These are phyloP conservation scores for Paramormyrops hopkinsi DNA, from an alignment of 2,797 vertebrate species.

Conservation along the genomic window DNA sequence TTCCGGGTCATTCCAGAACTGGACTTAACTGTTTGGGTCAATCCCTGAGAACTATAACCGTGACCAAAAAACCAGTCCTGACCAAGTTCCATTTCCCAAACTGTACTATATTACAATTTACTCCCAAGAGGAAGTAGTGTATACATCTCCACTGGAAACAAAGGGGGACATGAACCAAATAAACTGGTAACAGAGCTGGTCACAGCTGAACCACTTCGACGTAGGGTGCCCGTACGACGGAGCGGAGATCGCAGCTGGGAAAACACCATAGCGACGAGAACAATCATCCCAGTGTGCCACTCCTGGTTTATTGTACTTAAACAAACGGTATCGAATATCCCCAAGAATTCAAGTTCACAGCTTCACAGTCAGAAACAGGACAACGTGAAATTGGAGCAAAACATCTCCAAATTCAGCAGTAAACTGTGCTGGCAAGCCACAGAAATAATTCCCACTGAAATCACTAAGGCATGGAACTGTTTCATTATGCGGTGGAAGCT, in stretches of 20 bases:
- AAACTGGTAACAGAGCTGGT: constrained; percentile 20
- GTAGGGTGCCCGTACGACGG: not conserved
- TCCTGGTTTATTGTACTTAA: constrained; percentile 17
- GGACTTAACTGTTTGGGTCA: not conserved
- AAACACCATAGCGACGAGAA: constrained; percentile 20
- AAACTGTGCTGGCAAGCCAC: not conserved
- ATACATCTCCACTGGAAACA: not conserved
- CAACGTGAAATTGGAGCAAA: not conserved
- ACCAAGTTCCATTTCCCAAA: not conserved
- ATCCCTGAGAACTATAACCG: not conserved
- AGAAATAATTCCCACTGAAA: not conserved
- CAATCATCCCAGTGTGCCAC: constrained; percentile 15
- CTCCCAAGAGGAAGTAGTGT: not conserved
- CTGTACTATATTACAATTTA: not conserved
- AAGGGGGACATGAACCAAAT: constrained; percentile 14
- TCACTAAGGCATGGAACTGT: not conserved
- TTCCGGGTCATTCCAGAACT: not conserved
- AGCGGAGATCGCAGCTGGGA: constrained; percentile 19
- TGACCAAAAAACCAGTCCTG: not conserved
- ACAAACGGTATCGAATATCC: constrained; percentile 10
- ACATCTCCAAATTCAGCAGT: not conserved
- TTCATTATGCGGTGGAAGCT: not conserved
- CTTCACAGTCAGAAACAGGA: constrained; percentile 16
- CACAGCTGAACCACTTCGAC: constrained; percentile 12
- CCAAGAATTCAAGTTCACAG: constrained; percentile 7